Evolutionary conservation across 2,797 vertebrate genomes (phyloP), one percentile per base, ranked within the genome.

Genomic region (Scarus forsteni): DNA sequence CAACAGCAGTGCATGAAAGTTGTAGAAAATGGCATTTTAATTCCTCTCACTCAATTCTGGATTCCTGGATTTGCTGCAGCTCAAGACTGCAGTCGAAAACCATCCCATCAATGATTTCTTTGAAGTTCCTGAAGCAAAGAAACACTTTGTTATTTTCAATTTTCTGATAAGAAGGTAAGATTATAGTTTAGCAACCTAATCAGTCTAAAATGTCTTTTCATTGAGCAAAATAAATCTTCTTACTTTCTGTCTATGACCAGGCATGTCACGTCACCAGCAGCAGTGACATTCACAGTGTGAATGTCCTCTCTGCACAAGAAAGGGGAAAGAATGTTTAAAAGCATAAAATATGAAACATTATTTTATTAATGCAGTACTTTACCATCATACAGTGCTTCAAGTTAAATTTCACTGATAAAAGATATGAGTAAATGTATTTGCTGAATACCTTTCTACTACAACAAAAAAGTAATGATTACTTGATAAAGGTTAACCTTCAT

Each of bases 221-320:
- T 5, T 19, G 3, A 50, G 18, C 18, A 34, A 3, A 34, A 51
- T 34, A 61, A 48, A 54, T 38, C 5, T 13, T 11, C 92, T 89
- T 87, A 95, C 94, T 94, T 88, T 91, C 85, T 89, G 83, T 93
- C 84, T 45, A 94, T 87, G 54, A 90, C 69, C 75, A 94, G 76
- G 61, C 94, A 95, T 7, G 87, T 91, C 13, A 94, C 94, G 9
- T 91, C 83, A 14, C 84, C 83, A 14, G 65, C 68, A 59, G 94
- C 93, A 6, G 90, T 77, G 35, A 89, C 89, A 56, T 85, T 93
- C 53, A 76, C 75, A 9, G 82, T 81, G 40, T 81, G 86, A 40
- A 85, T 55, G 5, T 89, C 87, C 44, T 95, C 92, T 70, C 94
- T 95, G 38, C 52, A 43, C 45, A 72, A n/a, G 78, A n/a, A 27